A percentile compares a stretch with the other conserved stretches of the same genome.
Evolutionary conservation across 2,888 invertebrate species (phyloP).

Genomic region (Aspidapion aeneum): DNA sequence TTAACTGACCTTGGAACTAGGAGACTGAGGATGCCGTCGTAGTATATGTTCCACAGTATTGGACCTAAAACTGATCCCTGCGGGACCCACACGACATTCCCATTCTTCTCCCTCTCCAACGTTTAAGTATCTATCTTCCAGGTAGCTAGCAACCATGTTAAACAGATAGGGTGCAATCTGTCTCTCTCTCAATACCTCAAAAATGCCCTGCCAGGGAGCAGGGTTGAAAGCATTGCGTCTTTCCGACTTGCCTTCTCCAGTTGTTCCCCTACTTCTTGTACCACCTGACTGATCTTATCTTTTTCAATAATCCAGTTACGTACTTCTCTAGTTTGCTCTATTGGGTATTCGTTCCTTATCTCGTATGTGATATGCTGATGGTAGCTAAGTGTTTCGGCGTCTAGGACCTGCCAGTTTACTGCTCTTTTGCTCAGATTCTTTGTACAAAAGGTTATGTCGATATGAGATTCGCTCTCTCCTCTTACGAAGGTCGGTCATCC

Average conservation of each 20-base stretch:
- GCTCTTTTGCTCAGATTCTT: background rate
- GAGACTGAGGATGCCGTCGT: constrained; percentile 6
- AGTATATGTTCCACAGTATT: constrained; percentile 8
- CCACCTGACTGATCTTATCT: constrained; percentile 3
- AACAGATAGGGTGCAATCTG: constrained; percentile 9
- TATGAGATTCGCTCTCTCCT: constrained; percentile 1
- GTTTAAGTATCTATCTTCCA: constrained; percentile 6
- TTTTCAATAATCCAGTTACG: background rate
- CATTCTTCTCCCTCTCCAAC: background rate
- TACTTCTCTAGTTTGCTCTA: background rate
- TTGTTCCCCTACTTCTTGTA: constrained; percentile 1
- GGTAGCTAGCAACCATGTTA: constrained; percentile 17
- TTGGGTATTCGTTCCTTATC: constrained; percentile 8
- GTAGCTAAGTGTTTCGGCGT: constrained; percentile 11
- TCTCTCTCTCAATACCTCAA: constrained; percentile 4
- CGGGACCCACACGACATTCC: constrained; percentile 14
- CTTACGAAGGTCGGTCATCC: constrained; percentile 2
- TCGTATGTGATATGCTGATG: constrained; percentile 12
- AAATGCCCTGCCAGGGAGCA: constrained; percentile 9
- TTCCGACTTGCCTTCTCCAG: background rate
- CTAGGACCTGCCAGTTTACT: constrained; percentile 11
- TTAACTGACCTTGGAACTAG: background rate
- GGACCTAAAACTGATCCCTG: constrained; percentile 13
- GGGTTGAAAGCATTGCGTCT: constrained; percentile 18
- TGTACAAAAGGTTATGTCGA: constrained; percentile 12